A percentile compares a stretch with the other conserved stretches of the same genome.
Conservation (phyloP, 2,888 invertebrate genomes). For the Podotricha telesiphe region DNA sequence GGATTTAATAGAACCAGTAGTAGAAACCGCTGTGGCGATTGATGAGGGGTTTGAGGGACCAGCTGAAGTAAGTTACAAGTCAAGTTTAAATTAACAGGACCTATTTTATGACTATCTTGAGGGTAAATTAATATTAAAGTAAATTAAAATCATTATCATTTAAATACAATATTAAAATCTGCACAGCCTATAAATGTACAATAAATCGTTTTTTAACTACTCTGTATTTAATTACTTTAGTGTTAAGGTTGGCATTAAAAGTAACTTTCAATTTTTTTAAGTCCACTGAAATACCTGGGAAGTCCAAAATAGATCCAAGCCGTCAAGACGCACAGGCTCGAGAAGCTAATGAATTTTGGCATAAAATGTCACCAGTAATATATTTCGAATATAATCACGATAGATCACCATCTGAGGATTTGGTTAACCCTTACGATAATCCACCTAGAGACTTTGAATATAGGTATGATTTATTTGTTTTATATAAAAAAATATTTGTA, state of each 20-base stretch:
- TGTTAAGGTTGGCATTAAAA: not conserved
- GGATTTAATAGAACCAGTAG: slow-evolving; percentile 48
- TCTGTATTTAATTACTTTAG: too few relatives aligned
- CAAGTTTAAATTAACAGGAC: too few relatives aligned
- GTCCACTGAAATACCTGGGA: slow-evolving; percentile 7
- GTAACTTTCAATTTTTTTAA: not conserved
- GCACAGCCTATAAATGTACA: too few relatives aligned
- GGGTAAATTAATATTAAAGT: too few relatives aligned
- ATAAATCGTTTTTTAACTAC: too few relatives aligned
- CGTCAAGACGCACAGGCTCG: slow-evolving; percentile 40
- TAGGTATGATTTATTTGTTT: too few relatives aligned
- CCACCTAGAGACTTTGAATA: slow-evolving; percentile 69
- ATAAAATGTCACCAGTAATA: slow-evolving; percentile 59
- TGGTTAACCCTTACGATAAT: slow-evolving; percentile 63
- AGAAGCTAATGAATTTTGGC: slow-evolving; percentile 57
- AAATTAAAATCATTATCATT: too few relatives aligned
- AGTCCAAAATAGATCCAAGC: not conserved
- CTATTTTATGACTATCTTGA: too few relatives aligned
- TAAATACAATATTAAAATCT: too few relatives aligned
- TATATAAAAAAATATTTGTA: too few relatives aligned
- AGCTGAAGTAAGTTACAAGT: slow-evolving; percentile 28
- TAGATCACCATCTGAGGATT: slow-evolving; percentile 55
- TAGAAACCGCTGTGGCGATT: slow-evolving; percentile 52
- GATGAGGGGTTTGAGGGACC: slow-evolving; percentile 49
- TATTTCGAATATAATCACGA: slow-evolving; percentile 62